Base-by-base conservation (phyloP, 2,888 invertebrate species). In the Cybosia mesomella region DNA sequence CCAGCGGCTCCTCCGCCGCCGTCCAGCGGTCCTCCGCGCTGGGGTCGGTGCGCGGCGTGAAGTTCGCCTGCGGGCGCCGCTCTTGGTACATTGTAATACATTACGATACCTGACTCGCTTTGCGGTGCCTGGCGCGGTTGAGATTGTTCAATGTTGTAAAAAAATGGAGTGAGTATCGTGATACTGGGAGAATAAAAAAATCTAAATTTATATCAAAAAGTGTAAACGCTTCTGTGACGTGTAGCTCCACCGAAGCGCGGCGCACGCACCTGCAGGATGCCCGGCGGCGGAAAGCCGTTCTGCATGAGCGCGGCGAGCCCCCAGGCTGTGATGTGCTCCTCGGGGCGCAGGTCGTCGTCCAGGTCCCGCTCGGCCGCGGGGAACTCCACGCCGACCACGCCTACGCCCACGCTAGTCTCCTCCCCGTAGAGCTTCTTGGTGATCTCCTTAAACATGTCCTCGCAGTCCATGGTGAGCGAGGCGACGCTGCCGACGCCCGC, bases 381-480 rank as follows among this genome's bases (percentile, higher is more conserved):
- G 87, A 94, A 94, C 87, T 94, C 94, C 24, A 93, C 93, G 78
- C 92, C 92, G 75, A 91, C 92, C 61, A 91, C 93, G 67, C 91
- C 88, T 66, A 82, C 87, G 68, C 85, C 86, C 70, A 87, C 89
- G 88, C 85, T 86, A 39, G 94, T 91, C 91, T 98, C 98, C 91
- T 98, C 98, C 76, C 98, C 98, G 93, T 98, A 98, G 80, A 98
- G 95, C 95, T 98, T 98, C 91, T 98, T 96, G 75, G 98, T 98
- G 88, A 98, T 98, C 96, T 98, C 98, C 92, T 98, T 98, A 91
- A 97, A 97, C 97, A 97, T 97, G 89, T 97, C 97, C 93, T 98
- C 97, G 95, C 97, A 96, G 91, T 96, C 96, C 92, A 96, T 95
- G 85, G 96, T 95, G 85, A 96, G 95, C 80, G 96, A 91, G 66